Evolutionary conservation across 2,797 vertebrate species (phyloP).

Genomic region (Aselliscus stoliczkanus): DNA sequence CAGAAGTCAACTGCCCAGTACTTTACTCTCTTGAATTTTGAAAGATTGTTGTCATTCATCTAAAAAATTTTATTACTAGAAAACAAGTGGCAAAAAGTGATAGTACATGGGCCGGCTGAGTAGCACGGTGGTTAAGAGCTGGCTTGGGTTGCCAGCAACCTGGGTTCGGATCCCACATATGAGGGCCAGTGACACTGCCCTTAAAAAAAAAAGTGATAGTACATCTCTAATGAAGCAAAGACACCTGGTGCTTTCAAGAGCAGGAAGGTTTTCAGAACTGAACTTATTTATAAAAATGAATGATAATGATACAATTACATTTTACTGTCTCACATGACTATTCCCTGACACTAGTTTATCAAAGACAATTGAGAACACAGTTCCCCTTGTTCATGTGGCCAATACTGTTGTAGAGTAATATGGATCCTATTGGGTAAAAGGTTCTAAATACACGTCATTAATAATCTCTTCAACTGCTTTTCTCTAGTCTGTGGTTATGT

Average conservation of each 20-base stretch:
- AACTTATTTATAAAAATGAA: slow-evolving; percentile 13
- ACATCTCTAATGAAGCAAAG: neutral
- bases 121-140: no score
- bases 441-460: neutral
- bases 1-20: neutral
- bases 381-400: neutral
- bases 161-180: no score
- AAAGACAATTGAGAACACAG: neutral
- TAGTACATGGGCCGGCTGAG: no score
- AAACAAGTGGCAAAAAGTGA: neutral
- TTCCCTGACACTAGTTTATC: neutral
- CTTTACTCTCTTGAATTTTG: neutral
- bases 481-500: neutral
- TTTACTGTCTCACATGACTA: slow-evolving; percentile 2
- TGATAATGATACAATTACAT: neutral
- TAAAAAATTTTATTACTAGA: neutral
- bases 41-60: neutral
- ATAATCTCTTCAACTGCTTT: neutral
- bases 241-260: neutral
- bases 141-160: no score
- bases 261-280: neutral
- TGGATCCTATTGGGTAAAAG: neutral
- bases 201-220: no score
- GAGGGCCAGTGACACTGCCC: no score
- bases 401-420: neutral